phyloP scores from a whole-genome alignment of 1,140 invertebrate species.

The Archivesica marissinica region DNA sequence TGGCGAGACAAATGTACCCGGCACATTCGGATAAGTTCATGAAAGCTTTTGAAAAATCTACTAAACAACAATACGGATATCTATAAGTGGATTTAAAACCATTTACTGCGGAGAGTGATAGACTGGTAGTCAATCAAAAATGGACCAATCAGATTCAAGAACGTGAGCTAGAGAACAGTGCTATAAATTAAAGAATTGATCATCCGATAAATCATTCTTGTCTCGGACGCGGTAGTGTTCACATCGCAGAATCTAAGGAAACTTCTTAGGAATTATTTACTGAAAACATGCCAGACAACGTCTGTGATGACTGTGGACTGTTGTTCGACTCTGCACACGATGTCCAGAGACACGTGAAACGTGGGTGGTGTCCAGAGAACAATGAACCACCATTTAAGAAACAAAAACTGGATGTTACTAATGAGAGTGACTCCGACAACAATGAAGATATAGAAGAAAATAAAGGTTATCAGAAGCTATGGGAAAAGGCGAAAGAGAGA shows the following conservation, averaged over 20 bases:
- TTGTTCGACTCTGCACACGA: conserved; percentile 40
- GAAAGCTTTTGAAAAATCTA: no score
- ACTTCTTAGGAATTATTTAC: neutral
- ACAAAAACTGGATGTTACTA: neutral
- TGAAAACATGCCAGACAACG: conserved; percentile 11
- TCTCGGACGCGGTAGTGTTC: neutral
- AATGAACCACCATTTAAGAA: neutral
- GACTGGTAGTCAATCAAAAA: no score
- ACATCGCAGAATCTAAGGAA: neutral
- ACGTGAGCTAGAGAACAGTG: no score
- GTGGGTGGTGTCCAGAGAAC: conserved; percentile 34
- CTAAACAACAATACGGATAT: no score
- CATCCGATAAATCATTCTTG: neutral
- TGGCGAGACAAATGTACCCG: conserved; percentile 45
- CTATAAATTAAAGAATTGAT: no score
- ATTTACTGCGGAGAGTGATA: no score
- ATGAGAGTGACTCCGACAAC: neutral
- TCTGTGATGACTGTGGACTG: conserved; percentile 44
- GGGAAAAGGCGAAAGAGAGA: neutral
- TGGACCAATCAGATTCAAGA: no score
- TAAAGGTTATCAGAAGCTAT: neutral
- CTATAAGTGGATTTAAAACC: no score
- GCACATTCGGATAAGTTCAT: no score
- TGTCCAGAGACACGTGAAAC: conserved; percentile 38
- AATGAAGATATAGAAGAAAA: neutral